Evolutionary conservation across 1,140 invertebrate species (phyloP).

Genomic region (Heterodera schachtii): DNA sequence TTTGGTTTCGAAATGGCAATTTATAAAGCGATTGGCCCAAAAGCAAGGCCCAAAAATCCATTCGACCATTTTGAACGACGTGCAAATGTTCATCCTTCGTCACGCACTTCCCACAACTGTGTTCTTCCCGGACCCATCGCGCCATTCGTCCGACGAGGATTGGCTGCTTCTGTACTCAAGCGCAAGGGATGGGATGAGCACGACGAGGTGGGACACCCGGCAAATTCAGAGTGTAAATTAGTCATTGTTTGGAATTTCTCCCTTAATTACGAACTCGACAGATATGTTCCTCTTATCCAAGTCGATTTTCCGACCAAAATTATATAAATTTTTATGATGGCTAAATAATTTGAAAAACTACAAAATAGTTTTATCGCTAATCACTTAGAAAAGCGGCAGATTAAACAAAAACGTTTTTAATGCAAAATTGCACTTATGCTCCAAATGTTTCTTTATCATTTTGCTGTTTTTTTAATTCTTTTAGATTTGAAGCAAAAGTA

Average conservation of each 20-base stretch:
- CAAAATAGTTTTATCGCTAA: no score
- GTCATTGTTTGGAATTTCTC: constrained; percentile 7
- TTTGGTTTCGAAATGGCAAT: not conserved
- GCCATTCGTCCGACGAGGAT: not conserved
- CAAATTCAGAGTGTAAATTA: not conserved
- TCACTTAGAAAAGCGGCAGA: no score
- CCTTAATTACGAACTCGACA: constrained; percentile 14
- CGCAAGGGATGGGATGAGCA: constrained; percentile 27
- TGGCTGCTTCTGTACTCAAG: constrained; percentile 29
- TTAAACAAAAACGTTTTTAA: no score
- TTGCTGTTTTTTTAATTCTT: not conserved
- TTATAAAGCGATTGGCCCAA: not conserved
- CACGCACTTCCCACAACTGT: constrained; percentile 28
- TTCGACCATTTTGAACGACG: constrained; percentile 37
- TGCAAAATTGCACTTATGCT: no score
- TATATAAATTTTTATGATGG: no score
- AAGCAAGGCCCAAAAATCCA: constrained; percentile 16
- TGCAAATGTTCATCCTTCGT: constrained; percentile 46
- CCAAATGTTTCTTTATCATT: no score
- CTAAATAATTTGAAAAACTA: no score
- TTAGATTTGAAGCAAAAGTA: constrained; percentile 41
- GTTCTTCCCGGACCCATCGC: constrained; percentile 36
- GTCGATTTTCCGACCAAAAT: no score
- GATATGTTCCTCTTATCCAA: no score
- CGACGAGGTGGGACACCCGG: constrained; percentile 1